phyloP scores from a whole-genome alignment of 2,888 invertebrate species.

The Temnothorax unifasciatus region DNA sequence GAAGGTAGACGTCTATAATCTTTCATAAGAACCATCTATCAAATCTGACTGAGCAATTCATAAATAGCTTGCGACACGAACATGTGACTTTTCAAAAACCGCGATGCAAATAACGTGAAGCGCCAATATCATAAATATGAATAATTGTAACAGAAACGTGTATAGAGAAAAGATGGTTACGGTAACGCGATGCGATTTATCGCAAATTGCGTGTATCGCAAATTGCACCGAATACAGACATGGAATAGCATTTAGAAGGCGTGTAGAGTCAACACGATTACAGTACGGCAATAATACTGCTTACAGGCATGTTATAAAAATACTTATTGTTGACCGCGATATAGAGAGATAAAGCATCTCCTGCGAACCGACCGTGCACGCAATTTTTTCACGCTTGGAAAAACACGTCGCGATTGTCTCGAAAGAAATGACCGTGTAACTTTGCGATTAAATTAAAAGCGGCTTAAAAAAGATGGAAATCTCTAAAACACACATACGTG shows the following conservation, averaged over 20 bases:
- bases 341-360: constrained; percentile 32
- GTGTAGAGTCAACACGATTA: constrained; percentile 12
- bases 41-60: background rate
- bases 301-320: constrained; percentile 28
- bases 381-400: constrained; percentile 38
- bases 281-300: background rate
- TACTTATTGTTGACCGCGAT: constrained; percentile 19
- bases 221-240: constrained; percentile 50
- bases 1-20: background rate
- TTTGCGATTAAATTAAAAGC: constrained; percentile 36
- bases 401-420: constrained; percentile 44
- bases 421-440: constrained; percentile 36
- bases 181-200: constrained; percentile 44
- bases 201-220: constrained; percentile 65
- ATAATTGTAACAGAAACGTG: background rate
- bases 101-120: background rate
- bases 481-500: constrained; percentile 5
- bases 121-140: background rate
- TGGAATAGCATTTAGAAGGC: constrained; percentile 50
- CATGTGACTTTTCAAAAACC: background rate
- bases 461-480: constrained; percentile 21
- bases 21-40: background rate
- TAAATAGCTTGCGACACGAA: background rate
- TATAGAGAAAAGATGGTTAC: constrained; percentile 43
- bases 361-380: constrained; percentile 3